Evolutionary conservation across 2,113 vertebrate genomes (phyloP).

Genomic region (Elephantulus edwardii): DNA sequence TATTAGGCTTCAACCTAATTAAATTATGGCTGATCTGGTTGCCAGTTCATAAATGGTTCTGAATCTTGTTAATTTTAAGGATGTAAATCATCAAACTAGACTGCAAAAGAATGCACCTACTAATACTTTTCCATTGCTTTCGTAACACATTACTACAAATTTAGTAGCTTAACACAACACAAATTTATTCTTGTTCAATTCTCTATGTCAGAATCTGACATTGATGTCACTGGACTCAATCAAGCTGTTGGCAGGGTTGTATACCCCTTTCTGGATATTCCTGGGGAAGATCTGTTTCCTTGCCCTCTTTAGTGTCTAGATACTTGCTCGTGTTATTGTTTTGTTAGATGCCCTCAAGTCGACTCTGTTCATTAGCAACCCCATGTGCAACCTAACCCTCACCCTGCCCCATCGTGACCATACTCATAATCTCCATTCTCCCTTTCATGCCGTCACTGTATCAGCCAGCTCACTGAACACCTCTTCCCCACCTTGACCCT

Average conservation of each 20-base stretch:
- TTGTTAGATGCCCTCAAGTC: too few species aligned
- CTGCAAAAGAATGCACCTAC: slow-evolving; percentile 23
- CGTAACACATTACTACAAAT: background rate
- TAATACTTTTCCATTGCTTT: background rate
- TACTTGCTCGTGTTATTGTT: background rate
- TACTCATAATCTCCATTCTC: too few species aligned
- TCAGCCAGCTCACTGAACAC: too few species aligned
- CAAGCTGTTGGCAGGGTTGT: too few species aligned
- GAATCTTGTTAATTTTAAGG: slow-evolving; percentile 16
- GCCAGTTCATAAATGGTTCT: slow-evolving; percentile 25
- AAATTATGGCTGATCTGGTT: slow-evolving; percentile 54
- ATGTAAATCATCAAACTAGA: slow-evolving; percentile 37
- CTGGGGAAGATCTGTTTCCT: too few species aligned
- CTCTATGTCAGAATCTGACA: background rate
- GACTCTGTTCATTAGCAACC: too few species aligned
- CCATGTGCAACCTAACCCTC: too few species aligned
- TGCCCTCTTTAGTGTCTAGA: background rate
- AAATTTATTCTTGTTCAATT: background rate
- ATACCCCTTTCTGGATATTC: too few species aligned
- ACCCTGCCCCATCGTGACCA: too few species aligned
- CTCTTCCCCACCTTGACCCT: too few species aligned
- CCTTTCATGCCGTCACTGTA: too few species aligned
- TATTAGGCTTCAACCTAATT: background rate
- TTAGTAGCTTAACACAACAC: background rate
- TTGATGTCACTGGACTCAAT: too few species aligned